Conservation (phyloP, 2,888 invertebrate genomes). For the Ophion costatus region DNA sequence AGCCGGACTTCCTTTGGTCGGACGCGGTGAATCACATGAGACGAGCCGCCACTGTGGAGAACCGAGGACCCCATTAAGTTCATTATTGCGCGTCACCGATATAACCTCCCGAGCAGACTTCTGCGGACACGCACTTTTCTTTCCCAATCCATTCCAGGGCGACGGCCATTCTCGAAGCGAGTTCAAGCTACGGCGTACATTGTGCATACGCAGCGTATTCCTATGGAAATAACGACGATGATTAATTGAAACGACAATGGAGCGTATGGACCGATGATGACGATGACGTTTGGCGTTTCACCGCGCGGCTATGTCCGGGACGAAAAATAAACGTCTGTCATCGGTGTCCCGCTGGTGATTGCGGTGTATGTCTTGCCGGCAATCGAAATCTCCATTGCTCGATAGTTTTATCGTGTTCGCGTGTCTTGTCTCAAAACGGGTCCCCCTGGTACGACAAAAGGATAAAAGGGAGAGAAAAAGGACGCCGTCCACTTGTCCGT, state of each 20-base stretch:
- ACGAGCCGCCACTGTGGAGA: conserved; percentile 62
- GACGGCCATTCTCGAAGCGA: conserved; percentile 20
- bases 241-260: conserved; percentile 46
- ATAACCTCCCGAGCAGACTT: conserved; percentile 55
- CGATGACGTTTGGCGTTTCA: conserved; percentile 1
- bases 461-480: conserved; percentile 19
- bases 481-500: conserved; percentile 33
- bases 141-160: conserved; percentile 1
- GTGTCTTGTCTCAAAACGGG: conserved; percentile 21
- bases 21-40: conserved; percentile 66
- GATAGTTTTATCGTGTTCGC: conserved; percentile 36
- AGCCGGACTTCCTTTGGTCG: conserved; percentile 64
- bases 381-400: conserved; percentile 20
- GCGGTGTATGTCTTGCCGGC: background rate
- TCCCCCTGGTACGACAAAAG: background rate
- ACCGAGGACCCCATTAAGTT: conserved; percentile 66
- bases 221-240: conserved; percentile 27
- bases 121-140: conserved; percentile 53
- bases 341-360: conserved; percentile 4
- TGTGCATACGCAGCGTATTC: background rate
- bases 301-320: background rate
- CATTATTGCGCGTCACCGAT: conserved; percentile 71
- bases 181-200: conserved; percentile 1
- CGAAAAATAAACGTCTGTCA: conserved; percentile 13
- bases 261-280: conserved; percentile 3